Conservation (phyloP, 2,888 invertebrate species). For the Zootermopsis nevadensis region DNA sequence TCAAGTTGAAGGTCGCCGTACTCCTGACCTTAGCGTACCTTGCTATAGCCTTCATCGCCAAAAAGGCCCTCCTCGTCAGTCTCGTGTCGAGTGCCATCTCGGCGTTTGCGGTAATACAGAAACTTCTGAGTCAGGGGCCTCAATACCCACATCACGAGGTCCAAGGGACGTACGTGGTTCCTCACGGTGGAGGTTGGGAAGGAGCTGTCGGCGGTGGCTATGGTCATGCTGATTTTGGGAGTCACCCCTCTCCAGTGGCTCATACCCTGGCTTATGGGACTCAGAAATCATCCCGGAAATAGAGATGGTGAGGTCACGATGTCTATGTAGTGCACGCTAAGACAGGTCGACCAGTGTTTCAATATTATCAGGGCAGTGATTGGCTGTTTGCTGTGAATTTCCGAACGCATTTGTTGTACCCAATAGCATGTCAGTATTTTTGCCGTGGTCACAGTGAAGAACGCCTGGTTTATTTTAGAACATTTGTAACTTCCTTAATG, state of each 20-base stretch:
- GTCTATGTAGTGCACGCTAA: too few relatives aligned
- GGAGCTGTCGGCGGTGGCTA: constrained; percentile 59
- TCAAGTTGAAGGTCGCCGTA: constrained; percentile 70
- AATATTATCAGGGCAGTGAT: too few relatives aligned
- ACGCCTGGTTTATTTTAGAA: too few relatives aligned
- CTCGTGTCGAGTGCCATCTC: constrained; percentile 71
- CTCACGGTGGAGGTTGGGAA: constrained; percentile 51
- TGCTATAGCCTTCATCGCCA: constrained; percentile 70
- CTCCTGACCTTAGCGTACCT: constrained; percentile 69
- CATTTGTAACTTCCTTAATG: too few relatives aligned
- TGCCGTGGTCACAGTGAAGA: too few relatives aligned
- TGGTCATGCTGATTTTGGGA: constrained; percentile 61
- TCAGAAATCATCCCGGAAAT: constrained; percentile 59
- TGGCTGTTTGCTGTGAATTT: too few relatives aligned
- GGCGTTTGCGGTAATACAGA: constrained; percentile 64
- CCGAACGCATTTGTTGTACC: too few relatives aligned
- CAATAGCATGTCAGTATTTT: too few relatives aligned
- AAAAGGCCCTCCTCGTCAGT: constrained; percentile 72
- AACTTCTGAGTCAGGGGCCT: constrained; percentile 58
- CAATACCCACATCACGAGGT: constrained; percentile 53
- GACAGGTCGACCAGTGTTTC: too few relatives aligned
- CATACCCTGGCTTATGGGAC: constrained; percentile 67
- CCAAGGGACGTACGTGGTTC: constrained; percentile 53
- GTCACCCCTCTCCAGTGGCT: constrained; percentile 67
- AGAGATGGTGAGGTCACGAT: neutral